Conservation (phyloP, 2,797 vertebrate species). For the Poecile montanus region DNA sequence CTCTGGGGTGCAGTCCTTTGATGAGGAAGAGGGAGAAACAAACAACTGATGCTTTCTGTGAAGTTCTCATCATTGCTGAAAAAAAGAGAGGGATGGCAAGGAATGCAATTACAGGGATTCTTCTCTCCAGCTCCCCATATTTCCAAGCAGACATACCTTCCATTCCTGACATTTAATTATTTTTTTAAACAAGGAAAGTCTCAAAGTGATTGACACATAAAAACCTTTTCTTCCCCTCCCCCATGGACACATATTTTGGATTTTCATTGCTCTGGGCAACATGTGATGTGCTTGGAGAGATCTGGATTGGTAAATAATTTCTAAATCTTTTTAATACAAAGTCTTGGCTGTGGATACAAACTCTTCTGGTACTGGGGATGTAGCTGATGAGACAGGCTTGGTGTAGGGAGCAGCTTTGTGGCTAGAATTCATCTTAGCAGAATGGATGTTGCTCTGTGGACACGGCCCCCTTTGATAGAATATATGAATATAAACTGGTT, state of each 20-base stretch:
- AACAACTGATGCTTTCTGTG: constrained; percentile 77
- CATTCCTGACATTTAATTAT: constrained; percentile 57
- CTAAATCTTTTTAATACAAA: constrained; percentile 45
- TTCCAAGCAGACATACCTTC: constrained; percentile 39
- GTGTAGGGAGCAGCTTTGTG: neutral
- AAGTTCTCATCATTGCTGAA: constrained; percentile 46
- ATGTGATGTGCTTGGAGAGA: constrained; percentile 59
- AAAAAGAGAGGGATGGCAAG: constrained; percentile 44
- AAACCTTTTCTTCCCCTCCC: neutral
- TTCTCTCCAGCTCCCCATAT: constrained; percentile 54
- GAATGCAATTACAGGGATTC: constrained; percentile 37
- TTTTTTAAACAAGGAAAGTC: constrained; percentile 59
- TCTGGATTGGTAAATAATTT: constrained; percentile 58
- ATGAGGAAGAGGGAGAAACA: constrained; percentile 88
- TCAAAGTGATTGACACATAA: neutral
- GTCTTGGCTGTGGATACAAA: constrained; percentile 45
- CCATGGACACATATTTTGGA: neutral
- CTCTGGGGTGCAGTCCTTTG: constrained; percentile 88
- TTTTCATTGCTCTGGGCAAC: constrained; percentile 55
- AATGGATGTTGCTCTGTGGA: neutral
- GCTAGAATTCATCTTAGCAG: neutral
- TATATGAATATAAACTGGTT: constrained; percentile 5
- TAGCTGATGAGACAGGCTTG: neutral
- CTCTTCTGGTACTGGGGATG: constrained; percentile 13
- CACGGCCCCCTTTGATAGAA: neutral